These are phyloP conservation scores for Arctia plantaginis DNA, from an alignment of 2,888 invertebrate species.

Conservation along the genomic window DNA sequence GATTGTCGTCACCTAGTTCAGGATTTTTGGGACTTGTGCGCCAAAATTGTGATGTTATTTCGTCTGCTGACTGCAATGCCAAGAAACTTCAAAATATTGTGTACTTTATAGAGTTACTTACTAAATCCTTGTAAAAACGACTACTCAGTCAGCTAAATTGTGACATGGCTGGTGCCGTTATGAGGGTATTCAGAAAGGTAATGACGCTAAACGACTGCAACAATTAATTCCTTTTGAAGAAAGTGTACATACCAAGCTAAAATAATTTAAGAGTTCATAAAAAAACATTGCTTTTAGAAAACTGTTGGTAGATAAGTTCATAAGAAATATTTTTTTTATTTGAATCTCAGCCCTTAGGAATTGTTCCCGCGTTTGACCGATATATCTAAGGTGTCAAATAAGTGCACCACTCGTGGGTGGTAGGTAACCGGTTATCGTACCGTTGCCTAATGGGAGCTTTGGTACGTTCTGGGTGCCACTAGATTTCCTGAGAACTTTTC, in stretches of 20 bases:
- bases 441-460: neutral
- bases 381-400: neutral
- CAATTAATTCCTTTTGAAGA: neutral
- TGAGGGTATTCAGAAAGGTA: neutral
- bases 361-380: neutral
- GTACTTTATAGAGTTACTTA: neutral
- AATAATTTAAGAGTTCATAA: neutral
- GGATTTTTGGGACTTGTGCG: neutral
- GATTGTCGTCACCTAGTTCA: neutral
- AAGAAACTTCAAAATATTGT: neutral
- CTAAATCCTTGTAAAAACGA: neutral
- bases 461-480: neutral
- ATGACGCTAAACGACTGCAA: neutral
- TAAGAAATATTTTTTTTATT: neutral
- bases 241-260: neutral
- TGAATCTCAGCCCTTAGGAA: neutral
- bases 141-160: neutral
- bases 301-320: neutral
- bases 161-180: neutral
- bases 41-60: neutral
- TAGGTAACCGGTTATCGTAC: constrained; percentile 1
- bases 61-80: neutral
- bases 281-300: neutral
- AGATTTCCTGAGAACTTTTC: neutral
- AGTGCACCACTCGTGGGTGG: constrained; percentile 18